These are phyloP conservation scores for Brachionus asplanchnoidis DNA, from an alignment of 1,140 invertebrate species.

Conservation along the genomic window DNA sequence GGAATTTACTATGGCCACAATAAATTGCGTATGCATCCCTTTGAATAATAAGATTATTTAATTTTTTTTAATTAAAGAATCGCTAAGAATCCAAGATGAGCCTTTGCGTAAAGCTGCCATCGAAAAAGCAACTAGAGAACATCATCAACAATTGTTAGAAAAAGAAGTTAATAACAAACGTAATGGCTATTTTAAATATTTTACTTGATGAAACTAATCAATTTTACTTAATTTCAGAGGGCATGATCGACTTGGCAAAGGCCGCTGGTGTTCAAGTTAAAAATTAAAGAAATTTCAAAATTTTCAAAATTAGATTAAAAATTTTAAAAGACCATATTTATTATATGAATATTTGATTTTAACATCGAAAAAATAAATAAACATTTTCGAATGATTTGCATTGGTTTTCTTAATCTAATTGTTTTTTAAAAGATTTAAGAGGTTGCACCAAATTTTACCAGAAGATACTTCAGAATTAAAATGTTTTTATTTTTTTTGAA, in stretches of 20 bases:
- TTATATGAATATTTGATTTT: conserved; percentile 14
- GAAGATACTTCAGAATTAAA: too few relatives aligned
- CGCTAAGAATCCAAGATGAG: background rate
- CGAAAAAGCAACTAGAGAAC: conserved; percentile 38
- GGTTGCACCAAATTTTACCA: too few relatives aligned
- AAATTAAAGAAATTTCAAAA: conserved; percentile 16
- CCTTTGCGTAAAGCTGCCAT: conserved; percentile 28
- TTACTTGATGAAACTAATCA: background rate
- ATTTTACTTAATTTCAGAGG: conserved; percentile 2
- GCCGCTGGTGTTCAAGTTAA: conserved; percentile 36
- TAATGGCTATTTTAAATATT: background rate
- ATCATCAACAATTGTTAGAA: conserved; percentile 16
- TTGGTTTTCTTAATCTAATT: background rate
- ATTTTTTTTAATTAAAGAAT: background rate
- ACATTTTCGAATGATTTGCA: background rate
- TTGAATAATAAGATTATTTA: background rate
- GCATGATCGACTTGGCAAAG: conserved; percentile 25
- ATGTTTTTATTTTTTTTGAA: too few relatives aligned
- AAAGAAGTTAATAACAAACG: conserved; percentile 16
- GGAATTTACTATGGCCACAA: conserved; percentile 17
- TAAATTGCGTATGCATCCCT: background rate
- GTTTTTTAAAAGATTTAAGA: background rate
- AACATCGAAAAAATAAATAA: background rate
- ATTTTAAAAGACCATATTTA: conserved; percentile 21
- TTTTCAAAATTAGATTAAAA: background rate